Evolutionary conservation across 2,113 vertebrate species (phyloP).

Genomic region (Acrocephalus kingi): DNA sequence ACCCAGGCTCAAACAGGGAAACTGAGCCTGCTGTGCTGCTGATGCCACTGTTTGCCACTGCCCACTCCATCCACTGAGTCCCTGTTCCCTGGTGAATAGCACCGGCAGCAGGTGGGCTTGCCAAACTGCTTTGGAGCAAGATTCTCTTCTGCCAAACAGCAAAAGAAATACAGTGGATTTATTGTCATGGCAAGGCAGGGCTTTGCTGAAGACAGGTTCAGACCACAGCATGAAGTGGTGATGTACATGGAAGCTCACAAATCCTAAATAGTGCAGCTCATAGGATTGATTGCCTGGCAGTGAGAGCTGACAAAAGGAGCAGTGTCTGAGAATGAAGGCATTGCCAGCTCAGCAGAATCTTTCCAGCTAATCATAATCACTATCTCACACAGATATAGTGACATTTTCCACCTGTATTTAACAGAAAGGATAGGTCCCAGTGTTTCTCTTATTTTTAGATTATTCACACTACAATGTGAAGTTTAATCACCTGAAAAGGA

Average conservation of each 20-base stretch:
- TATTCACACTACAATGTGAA: not conserved
- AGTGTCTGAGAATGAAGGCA: not conserved
- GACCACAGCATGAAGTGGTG: not conserved
- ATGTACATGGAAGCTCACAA: not conserved
- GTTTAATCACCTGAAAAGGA: not conserved
- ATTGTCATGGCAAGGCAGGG: not conserved
- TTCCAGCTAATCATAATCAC: not conserved
- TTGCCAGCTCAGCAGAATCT: not conserved
- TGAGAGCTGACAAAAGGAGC: not conserved
- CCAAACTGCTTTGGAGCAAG: not conserved
- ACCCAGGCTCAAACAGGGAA: not conserved
- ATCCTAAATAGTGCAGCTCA: not conserved
- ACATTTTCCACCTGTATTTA: not conserved
- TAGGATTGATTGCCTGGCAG: not conserved
- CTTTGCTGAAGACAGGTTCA: not conserved
- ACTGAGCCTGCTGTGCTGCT: not conserved
- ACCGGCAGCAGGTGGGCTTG: not conserved
- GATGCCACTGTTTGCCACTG: not conserved
- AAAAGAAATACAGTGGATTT: not conserved
- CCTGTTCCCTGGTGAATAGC: accelerated
- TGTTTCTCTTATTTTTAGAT: not conserved
- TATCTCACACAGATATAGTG: not conserved
- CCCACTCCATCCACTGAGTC: not conserved
- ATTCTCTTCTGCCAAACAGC: not conserved
- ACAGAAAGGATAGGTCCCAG: not conserved